Evolutionary conservation across 2,797 vertebrate species (phyloP), one percentile per base, ranked within the genome.

Genomic region (Dipus sagitta): DNA sequence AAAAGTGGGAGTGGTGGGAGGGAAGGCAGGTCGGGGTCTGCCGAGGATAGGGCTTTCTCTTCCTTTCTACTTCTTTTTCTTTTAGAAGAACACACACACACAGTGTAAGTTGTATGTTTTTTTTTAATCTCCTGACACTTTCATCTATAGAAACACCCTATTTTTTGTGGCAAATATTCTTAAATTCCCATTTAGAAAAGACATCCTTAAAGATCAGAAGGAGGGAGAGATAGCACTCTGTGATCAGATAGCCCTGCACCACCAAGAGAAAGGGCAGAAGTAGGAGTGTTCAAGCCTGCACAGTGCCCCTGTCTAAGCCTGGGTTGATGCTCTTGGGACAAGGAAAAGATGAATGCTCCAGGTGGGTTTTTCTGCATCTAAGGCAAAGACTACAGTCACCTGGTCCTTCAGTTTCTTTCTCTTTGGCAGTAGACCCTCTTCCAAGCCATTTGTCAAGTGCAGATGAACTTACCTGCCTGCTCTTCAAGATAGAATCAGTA

Each of bases 121-220:
- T 74, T 26, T 65, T 64, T 64, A 42, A 76, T 83, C 10, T 2
- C 5, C 18, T 84, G n/a, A 28, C 32, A 88, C 32, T 85, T 91
- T 60, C 92, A 88, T 32, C 26, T 85, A 38, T 21, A 93, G 62
- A 86, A 95, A 87, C n/a, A 80, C 12, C 62, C 21, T 11, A 47
- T 18, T 68, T 93, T 80, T 62, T 67, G 6, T 87, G 47, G 54
- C 14, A 75, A 75, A 78, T 28, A 52, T 78, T 81, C 68, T 54
- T 76, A 64, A 67, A 52, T 6, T 34, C 34, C 6, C 42, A 58
- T 81, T 70, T 64, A 32, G 42, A 74, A 94, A 88, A 95, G 86
- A 2, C 38, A 68, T 72, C 32, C 47, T 86, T 88, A 80, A 7
- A 71, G 42, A 79, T 74, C 7, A 32, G 8, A 67, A 34, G 72